Conservation (phyloP, 2,113 vertebrate species). For the Anas platyrhynchos region DNA sequence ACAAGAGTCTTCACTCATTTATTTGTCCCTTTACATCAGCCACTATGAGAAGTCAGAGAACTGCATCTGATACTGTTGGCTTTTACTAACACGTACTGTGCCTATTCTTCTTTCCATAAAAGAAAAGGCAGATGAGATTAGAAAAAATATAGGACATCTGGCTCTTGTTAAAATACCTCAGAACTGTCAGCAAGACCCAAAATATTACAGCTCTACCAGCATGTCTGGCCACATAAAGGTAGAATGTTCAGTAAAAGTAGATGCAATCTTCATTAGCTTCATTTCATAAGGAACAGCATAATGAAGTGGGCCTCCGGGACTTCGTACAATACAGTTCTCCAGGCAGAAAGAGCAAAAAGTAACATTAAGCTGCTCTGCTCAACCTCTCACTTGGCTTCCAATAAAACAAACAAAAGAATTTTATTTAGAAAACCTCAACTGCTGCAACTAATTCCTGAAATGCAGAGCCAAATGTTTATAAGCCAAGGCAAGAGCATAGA, state of each 20-base stretch:
- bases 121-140: not conserved
- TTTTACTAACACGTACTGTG: rapidly evolving
- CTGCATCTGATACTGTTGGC: not conserved
- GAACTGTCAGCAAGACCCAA: not conserved
- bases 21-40: not conserved
- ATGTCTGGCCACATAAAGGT: rapidly evolving
- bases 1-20: rapidly evolving
- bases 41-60: rapidly evolving
- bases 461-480: not conserved
- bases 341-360: not conserved
- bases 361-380: not conserved
- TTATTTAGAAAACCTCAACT: not conserved
- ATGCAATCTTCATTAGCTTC: not conserved
- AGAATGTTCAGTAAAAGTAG: rapidly evolving
- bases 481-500: not conserved
- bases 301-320: rapidly evolving
- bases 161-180: not conserved
- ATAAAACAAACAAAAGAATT: not conserved
- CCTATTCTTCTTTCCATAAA: not conserved
- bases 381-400: not conserved
- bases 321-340: rapidly evolving
- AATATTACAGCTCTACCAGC: not conserved
- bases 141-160: not conserved
- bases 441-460: not conserved
- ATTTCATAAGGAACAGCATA: not conserved